Base-by-base conservation (phyloP, 1,140 invertebrate species). In the Eupeodes corollae region DNA sequence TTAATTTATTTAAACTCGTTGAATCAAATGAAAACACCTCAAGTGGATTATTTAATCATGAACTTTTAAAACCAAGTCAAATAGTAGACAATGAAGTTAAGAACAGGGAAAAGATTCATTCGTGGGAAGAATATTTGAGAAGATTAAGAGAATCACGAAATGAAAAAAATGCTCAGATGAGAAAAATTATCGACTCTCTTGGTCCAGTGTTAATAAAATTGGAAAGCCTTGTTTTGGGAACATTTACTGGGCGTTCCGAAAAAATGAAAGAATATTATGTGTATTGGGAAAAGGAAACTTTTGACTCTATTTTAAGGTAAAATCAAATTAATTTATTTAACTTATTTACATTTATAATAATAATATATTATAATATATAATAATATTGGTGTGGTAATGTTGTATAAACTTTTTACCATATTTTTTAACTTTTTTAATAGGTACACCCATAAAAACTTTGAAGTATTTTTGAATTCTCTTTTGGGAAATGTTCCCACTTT, bases 201-300 rank as follows among this genome's bases (percentile, higher is more conserved):
- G 80, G 81, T 1, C 85, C 86, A 0, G 76, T 89, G 38, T 64
- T 93, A 1, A 82, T 80, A 43, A 92, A 91, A 67, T 66, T 91
- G 51, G 88, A 93, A 68, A 84, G 81, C 52, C 57, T 87, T 9
- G 79, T 84, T 0, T 63, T 85, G 15, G 77, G 77, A 38, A 80
- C 79, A 1, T 76, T 75, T 32, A 79, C 77, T 0, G 82, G 83
- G 2, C 72, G 68, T 42, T 80, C 79, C 1, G 51, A 67, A 0
- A 71, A 76, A 9, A 86, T 88, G 84, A 66, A 68, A 1, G 58
- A 74, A 0, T 83, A 82, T 57, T 88, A 86, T 52, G 67, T 73
- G 13, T 73, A 73, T 56, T 87, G 83, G 76, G 84, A 87, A 61
- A 71, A 74, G 44, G 77, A 81, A 64, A 78, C 85, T 21, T 86